Evolutionary conservation across 2,113 vertebrate species (phyloP), one percentile per base, ranked within the genome.

Genomic region (Etheostoma cragini): DNA sequence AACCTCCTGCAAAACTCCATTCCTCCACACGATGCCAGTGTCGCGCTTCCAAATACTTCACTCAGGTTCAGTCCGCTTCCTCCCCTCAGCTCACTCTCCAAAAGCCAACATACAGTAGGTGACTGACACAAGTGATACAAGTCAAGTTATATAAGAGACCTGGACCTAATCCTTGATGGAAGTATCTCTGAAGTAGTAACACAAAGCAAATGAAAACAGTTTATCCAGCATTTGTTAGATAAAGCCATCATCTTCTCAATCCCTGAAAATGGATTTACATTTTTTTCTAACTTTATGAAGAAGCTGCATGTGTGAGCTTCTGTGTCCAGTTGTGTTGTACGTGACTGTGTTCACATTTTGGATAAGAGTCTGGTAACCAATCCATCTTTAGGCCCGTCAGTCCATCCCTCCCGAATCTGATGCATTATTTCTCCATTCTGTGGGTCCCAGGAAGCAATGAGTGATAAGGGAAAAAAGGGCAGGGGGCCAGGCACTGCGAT

Each of bases 11-110:
- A 88, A 65, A 21, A 26, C 76, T 12, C 8, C 0, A 0, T 19
- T 11, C 16, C 5, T 73, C 91, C 94, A 93, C 93, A 90, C 1
- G 92, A 82, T 93, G 94, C 33, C 94, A 94, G 84, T 91, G 79
- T 86, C 85, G 92, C 61, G 6, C 89, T 88, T 81, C 53, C 53
- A 21, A 85, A 69, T 0, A 24, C 42, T 38, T 17, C 8, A 0
- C n/a, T 8, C 1, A 30, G 16, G 7, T 24, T 33, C n/a, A 2
- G 15, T 17, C 52, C 13, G n/a, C 13, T 12, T 22, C 14, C 13
- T 52, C 33, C 8, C 4, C 38, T 53, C 50, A 4, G 2, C 30
- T 30, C 68, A 47, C 1, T 10, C 15, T 30, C 16, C 17, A 15
- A 4, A 38, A 45, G 17, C 56, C 54, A 68, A 5, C 10, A 67